These are phyloP conservation scores for Spea hammondii DNA, from an alignment of 2,797 vertebrate species.

Conservation along the genomic window DNA sequence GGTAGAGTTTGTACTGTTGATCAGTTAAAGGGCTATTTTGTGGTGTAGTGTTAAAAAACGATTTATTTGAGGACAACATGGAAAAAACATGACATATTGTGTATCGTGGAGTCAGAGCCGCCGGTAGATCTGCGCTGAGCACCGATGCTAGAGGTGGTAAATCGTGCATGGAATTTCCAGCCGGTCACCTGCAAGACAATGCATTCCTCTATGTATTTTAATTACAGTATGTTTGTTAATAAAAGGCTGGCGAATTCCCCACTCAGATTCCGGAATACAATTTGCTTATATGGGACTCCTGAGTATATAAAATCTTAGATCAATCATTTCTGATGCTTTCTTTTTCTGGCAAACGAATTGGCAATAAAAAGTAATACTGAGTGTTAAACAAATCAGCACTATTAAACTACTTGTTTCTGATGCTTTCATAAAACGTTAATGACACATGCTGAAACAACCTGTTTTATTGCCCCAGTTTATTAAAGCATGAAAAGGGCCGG, in stretches of 20 bases:
- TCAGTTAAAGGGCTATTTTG: too few relatives aligned
- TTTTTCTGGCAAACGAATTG: slow-evolving; percentile 60
- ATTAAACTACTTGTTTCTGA: slow-evolving; percentile 59
- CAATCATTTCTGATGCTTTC: slow-evolving; percentile 47
- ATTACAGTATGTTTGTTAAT: slow-evolving; percentile 34
- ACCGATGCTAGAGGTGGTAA: too few relatives aligned
- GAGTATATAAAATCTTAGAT: slow-evolving; percentile 40
- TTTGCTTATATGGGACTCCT: slow-evolving; percentile 53
- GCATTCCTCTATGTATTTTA: slow-evolving; percentile 19
- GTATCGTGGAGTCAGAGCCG: too few relatives aligned
- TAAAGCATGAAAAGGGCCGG: slow-evolving; percentile 45
- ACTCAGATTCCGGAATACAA: slow-evolving; percentile 49
- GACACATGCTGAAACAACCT: slow-evolving; percentile 54
- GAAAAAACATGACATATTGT: neutral
- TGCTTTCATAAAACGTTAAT: slow-evolving; percentile 56
- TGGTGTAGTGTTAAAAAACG: neutral
- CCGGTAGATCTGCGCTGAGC: too few relatives aligned
- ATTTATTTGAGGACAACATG: neutral
- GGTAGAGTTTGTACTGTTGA: too few relatives aligned
- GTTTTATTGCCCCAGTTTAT: slow-evolving; percentile 47
- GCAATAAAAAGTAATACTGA: slow-evolving; percentile 58
- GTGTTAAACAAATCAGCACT: slow-evolving; percentile 54
- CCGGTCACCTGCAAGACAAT: neutral
- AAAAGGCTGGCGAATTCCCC: slow-evolving; percentile 49
- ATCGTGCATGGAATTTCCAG: too few relatives aligned